Evolutionary conservation across 2,113 vertebrate genomes (phyloP), one percentile per base, ranked within the genome.

Genomic region (Pteruthius melanotis): DNA sequence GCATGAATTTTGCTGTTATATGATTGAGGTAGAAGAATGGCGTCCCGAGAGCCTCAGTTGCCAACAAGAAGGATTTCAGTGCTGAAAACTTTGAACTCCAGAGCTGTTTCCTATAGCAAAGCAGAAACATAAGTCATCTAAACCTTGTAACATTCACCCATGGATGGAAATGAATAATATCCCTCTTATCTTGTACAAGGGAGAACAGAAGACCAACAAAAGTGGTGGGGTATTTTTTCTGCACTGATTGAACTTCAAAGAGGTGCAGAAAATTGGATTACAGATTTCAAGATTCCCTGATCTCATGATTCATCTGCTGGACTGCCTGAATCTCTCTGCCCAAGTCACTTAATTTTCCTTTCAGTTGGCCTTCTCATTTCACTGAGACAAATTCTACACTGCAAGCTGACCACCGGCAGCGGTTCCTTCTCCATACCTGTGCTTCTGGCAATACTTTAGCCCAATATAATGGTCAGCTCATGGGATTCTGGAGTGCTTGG

Each of bases 51-150:
- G 76, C 68, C 23, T 47, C 68, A 81, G 49, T 71, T 90, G 77
- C 90, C 90, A 88, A 59, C 39, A 90, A 91, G 87, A 95, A 90
- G 63, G 71, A 97, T 92, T 94, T 94, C 88, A 90, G 63, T 30
- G 52, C 90, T 94, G 90, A 85, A 91, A 95, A 93, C 83, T 94
- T 90, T 94, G 87, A 94, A 95, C 93, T 95, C 35, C 42, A 74
- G 79, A 94, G 83, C 79, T 92, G 63, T 65, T 92, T 94, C 71
- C 82, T 76, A 88, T 5, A 91, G 78, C 28, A 74, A 93, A 90
- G 68, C 47, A 93, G 89, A 94, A 90, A 77, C 52, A 44, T 89
- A 86, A 93, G 30, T 92, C 42, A 66, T 61, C 90, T 74, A 88
- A 96, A 86, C 68, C 22, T 47, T 83, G 60, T 47, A 92, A 86